phyloP scores from a whole-genome alignment of 2,113 vertebrate species.

The Xiphias gladius region DNA sequence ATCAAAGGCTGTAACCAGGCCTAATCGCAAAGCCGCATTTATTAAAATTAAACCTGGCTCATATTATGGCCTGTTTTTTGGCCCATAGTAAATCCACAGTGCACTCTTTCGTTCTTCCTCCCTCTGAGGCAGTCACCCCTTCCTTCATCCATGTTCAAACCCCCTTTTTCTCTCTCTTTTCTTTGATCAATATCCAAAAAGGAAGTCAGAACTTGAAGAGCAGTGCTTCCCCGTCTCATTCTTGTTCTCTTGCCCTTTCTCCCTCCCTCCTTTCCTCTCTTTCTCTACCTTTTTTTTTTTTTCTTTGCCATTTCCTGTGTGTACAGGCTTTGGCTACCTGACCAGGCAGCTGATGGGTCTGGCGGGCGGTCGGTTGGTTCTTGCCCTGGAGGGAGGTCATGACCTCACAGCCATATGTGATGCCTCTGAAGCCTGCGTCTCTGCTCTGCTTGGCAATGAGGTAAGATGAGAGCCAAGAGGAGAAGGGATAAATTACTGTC shows the following conservation, averaged over 20 bases:
- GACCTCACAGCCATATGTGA: slow-evolving; percentile 98
- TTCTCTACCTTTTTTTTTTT: slow-evolving; percentile 43
- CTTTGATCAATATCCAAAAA: slow-evolving; percentile 82
- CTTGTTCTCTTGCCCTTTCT: not conserved
- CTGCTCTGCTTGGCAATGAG: slow-evolving; percentile 96
- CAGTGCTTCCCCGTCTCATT: slow-evolving; percentile 42
- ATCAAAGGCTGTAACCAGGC: slow-evolving; percentile 68
- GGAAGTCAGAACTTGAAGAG: slow-evolving; percentile 65
- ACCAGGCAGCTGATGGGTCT: slow-evolving; percentile 98
- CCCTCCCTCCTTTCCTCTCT: not conserved
- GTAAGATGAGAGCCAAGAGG: slow-evolving; percentile 78
- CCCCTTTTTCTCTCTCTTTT: slow-evolving; percentile 40
- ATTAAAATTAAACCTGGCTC: slow-evolving; percentile 83
- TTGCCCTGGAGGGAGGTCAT: slow-evolving; percentile 97
- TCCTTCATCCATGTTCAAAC: slow-evolving; percentile 43
- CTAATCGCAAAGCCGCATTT: slow-evolving; percentile 58
- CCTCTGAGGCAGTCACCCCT: slow-evolving; percentile 76
- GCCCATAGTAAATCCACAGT: slow-evolving; percentile 74
- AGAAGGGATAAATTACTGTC: not conserved
- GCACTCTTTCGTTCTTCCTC: slow-evolving; percentile 55
- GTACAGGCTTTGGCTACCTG: slow-evolving; percentile 96
- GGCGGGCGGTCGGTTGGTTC: slow-evolving; percentile 93
- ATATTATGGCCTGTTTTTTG: slow-evolving; percentile 69
- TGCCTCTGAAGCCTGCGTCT: slow-evolving; percentile 96
- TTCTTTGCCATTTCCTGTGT: slow-evolving; percentile 73